A percentile compares a stretch with the other conserved stretches of the same genome.
Conservation (phyloP, 2,888 invertebrate species). For the Hetaerina titia region DNA sequence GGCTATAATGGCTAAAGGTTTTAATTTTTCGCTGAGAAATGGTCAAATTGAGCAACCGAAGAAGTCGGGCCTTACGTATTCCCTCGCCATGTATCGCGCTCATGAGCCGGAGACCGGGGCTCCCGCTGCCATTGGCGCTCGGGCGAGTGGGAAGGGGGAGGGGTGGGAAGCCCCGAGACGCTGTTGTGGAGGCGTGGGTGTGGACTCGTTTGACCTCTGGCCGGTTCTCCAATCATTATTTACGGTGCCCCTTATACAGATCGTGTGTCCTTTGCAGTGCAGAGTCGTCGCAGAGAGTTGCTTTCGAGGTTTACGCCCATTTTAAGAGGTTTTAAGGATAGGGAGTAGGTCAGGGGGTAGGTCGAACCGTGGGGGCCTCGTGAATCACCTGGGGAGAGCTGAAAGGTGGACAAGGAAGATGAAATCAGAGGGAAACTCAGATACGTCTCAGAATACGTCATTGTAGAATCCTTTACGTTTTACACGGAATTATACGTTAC, state of each 20-base stretch:
- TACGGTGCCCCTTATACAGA: conserved; percentile 24
- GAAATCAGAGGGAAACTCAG: no score
- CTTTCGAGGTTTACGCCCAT: background rate
- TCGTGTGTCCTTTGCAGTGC: background rate
- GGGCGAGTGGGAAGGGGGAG: no score
- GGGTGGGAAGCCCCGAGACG: background rate
- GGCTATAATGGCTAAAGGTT: no score
- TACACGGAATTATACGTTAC: no score
- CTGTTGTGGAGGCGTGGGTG: background rate
- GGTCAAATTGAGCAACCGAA: no score
- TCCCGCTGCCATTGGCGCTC: no score
- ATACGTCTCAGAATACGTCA: no score
- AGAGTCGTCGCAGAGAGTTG: background rate
- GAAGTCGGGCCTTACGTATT: background rate
- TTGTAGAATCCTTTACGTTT: no score
- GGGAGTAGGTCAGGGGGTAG: conserved; percentile 35
- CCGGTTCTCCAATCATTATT: conserved; percentile 31
- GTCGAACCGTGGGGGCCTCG: background rate
- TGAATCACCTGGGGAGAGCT: background rate
- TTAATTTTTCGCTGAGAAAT: no score
- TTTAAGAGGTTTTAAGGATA: background rate
- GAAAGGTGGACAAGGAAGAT: no score
- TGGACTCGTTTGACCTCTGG: conserved; percentile 23
- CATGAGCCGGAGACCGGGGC: no score
- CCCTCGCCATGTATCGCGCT: background rate